Base-by-base conservation (phyloP, 1,140 invertebrate species). In the Drosophila gunungcola region DNA sequence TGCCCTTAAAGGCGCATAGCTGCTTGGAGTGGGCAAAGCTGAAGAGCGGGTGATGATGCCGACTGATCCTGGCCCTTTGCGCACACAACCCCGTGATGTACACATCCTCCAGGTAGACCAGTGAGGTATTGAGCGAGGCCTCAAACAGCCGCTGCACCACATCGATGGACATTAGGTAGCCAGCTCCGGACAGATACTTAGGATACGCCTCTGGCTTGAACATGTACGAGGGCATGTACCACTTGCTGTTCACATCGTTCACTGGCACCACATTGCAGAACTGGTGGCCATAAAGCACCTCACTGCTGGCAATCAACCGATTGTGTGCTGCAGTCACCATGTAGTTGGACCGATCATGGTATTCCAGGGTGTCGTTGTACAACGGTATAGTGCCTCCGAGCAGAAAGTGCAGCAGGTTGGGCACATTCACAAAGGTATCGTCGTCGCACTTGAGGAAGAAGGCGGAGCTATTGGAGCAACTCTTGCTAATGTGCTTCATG, bases 371-470 rank as follows among this genome's bases (percentile, higher is more conserved):
- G 13, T 91, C 88, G 41, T 92, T 92, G 51, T 92, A 92, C 0
- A 92, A 51, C 0, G 92, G 92, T 5, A 92, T 51, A 3, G 92
- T 92, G n/a, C 92, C 92, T 3, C 92, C 91, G 0, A 92, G 88
- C 9, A 94, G 74, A 41, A 93, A 93, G 53, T 93, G 85, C 13
- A 94, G 53, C 4, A 95, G 79, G 73, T 94, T 94, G 16, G 94
- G 94, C 52, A 97, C 93, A 93, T 97, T 97, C 4, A 98, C 94
- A 84, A 96, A 97, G 92, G 96, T 96, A 75, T 98, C 97, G 76
- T 97, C 97, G 75, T 97, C 97, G 4, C 96, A 95, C 93, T 98
- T 97, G 91, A 97, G 94, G 2, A 97, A 93, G 92, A 95, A 97
- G 51, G 94, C 94, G 3, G 94, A 93, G 38, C 90, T 85, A 9